Percentiles rank a stretch among this genome's conserved stretches.
phyloP scores from a whole-genome alignment of 2,113 vertebrate genomes.

The Hyperopisus bebe region DNA sequence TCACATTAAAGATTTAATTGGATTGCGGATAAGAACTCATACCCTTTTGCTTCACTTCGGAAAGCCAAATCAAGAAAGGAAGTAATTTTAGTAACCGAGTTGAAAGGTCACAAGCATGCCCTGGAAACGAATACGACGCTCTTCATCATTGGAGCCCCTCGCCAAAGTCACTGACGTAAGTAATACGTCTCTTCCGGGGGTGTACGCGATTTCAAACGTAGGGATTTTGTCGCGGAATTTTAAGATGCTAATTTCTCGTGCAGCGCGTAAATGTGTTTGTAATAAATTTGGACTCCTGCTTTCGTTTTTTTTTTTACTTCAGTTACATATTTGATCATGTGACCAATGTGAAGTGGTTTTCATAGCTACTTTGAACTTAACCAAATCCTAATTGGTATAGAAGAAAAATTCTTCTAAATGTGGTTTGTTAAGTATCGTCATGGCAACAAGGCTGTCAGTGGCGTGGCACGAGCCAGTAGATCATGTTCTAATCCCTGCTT shows the following conservation, averaged over 20 bases:
- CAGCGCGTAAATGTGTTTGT: not conserved
- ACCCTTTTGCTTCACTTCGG: constrained; percentile 52
- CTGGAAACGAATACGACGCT: not conserved
- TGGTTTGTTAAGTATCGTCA: not conserved
- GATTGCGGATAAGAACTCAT: constrained; percentile 33
- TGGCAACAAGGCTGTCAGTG: not conserved
- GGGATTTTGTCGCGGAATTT: not conserved
- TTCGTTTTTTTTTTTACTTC: not conserved
- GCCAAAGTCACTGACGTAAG: not conserved
- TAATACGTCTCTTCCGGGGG: not conserved
- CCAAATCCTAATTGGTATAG: not conserved
- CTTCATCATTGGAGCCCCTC: not conserved
- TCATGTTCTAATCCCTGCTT: too few relatives aligned
- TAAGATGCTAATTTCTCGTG: not conserved
- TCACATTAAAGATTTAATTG: constrained; percentile 23
- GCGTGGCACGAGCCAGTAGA: not conserved
- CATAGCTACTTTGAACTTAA: not conserved
- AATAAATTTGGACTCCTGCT: not conserved
- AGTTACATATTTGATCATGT: not conserved
- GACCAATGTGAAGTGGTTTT: not conserved
- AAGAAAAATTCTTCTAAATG: not conserved
- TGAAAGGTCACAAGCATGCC: constrained; percentile 30
- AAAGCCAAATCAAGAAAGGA: constrained; percentile 64
- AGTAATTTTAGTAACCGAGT: constrained; percentile 50
- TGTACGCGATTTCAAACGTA: not conserved